Base-by-base conservation (phyloP, 2,797 vertebrate genomes). In the Lemur catta region DNA sequence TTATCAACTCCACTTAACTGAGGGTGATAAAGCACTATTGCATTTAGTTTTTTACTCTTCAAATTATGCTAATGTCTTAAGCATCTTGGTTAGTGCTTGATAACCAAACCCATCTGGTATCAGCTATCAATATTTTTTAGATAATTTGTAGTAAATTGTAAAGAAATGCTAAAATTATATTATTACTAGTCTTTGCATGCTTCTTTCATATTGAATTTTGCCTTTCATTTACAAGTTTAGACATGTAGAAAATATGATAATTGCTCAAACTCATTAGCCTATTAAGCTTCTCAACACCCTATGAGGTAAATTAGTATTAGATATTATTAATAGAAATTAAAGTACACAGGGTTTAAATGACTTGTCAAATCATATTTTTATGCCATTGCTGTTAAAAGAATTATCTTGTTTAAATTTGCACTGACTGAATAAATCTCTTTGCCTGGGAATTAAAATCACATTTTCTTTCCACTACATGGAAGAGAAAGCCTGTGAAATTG, bases 381-480 rank as follows among this genome's bases (percentile, higher is more conserved):
- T 84, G 24, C 30, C 24, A 43, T 35, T 63, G 13, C 35, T 86
- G 91, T 96, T 63, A 35, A 81, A 93, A 80, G 24, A 71, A 13
- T 84, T 86, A 69, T 43, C n/a, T 78, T 95, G 41, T 52, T 89
- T 86, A 90, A 93, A 69, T 95, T 88, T 85, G 10, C 17, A 67
- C 69, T 85, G 87, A 85, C 59, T 43, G 43, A 92, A 55, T 85
- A 93, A 72, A 90, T 94, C 43, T 71, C 48, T 87, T 97, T 91
- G 41, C 76, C 50, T 26, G 41, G 59, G 30, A 71, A 94, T 72
- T 95, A 82, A 82, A 95, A 76, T 95, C 35, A 8, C 92, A 92
- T 92, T 94, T 82, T 74, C 61, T 92, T 88, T 71, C 46, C 35
- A 65, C 76, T 63, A 15, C 46, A 48, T 84, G 86, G 46, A 87